These are phyloP conservation scores for Egretta garzetta DNA, from an alignment of 2,113 vertebrate species.

Conservation along the genomic window DNA sequence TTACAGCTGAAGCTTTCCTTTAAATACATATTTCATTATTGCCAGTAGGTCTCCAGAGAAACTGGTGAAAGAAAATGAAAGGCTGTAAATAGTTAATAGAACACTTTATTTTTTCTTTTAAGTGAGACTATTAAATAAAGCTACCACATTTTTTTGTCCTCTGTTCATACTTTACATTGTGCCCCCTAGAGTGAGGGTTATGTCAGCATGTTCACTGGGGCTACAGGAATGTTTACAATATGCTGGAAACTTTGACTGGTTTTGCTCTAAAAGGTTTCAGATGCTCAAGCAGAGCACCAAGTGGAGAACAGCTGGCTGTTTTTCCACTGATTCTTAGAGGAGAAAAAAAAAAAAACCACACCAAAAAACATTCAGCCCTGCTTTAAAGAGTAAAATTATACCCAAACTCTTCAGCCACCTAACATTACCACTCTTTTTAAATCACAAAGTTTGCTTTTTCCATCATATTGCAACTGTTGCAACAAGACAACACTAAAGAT, in stretches of 20 bases:
- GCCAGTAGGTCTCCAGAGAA: conserved; percentile 48
- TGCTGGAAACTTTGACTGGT: conserved; percentile 70
- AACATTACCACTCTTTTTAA: background rate
- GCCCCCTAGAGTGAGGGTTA: conserved; percentile 56
- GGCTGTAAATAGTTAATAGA: conserved; percentile 61
- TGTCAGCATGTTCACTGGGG: conserved; percentile 54
- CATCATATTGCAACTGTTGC: background rate
- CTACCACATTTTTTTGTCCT: conserved; percentile 42
- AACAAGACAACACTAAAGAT: background rate
- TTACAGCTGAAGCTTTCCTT: background rate
- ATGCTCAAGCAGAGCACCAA: conserved; percentile 68
- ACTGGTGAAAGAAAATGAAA: conserved; percentile 9
- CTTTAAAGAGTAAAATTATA: conserved; percentile 8
- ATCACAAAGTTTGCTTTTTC: conserved; percentile 2
- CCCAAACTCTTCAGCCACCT: conserved; percentile 10
- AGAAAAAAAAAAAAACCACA: background rate
- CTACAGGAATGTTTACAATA: conserved; percentile 75
- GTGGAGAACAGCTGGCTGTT: conserved; percentile 69
- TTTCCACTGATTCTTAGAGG: conserved; percentile 5
- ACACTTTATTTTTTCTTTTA: conserved; percentile 52
- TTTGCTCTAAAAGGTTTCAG: conserved; percentile 77
- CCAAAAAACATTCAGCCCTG: background rate
- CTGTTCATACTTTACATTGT: conserved; percentile 38
- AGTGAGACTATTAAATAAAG: conserved; percentile 63
- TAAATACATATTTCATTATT: conserved; percentile 44